Evolutionary conservation across 2,888 invertebrate species (phyloP), one percentile per base, ranked within the genome.

Genomic region (Lasioglossum malachurum): DNA sequence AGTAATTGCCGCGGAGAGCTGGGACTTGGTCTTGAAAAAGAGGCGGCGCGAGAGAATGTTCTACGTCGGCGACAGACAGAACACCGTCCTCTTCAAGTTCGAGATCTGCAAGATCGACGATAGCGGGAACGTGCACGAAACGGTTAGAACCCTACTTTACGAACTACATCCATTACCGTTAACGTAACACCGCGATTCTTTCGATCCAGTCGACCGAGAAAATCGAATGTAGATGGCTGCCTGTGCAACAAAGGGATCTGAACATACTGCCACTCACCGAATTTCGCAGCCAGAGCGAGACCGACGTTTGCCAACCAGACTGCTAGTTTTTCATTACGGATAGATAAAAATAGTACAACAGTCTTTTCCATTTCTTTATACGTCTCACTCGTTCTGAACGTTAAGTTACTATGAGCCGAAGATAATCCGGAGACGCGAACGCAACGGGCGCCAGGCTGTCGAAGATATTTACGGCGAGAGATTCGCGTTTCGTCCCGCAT

Each of bases 31-130:
- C 57, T 0, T n/a, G 35, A 82, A 60, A 77, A 89, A 83, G 73
- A 85, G 89, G 80, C 27, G 75, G 41, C 46, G 86, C 1, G 86
- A 86, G 16, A 91, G 94, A 84, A 73, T 80, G 1, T 82, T 93
- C 16, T 71, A 81, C 69, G 84, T 93, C 41, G 91, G 92, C 77
- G 89, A 90, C 16, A 84, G 80, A 27, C 80, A 84, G 41, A 92
- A 93, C 77, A 88, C 93, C 31, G 76, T 94, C 31, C 87, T 94
- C 46, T 93, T 94, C 86, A 93, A 93, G 83, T 94, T 90, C 87
- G 90, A 92, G 76, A 92, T 94, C 71, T 94, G 91, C 87, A 78
- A 90, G 38, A 88, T 94, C 38, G 84, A 91, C 78, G 85, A 84
- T 19, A 53, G 75, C 0, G 94, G 94, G 27, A 74, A 31, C 3